Percentiles rank a stretch among this genome's conserved stretches.
phyloP scores from a whole-genome alignment of 2,797 vertebrate genomes.

The Thunnus albacares region DNA sequence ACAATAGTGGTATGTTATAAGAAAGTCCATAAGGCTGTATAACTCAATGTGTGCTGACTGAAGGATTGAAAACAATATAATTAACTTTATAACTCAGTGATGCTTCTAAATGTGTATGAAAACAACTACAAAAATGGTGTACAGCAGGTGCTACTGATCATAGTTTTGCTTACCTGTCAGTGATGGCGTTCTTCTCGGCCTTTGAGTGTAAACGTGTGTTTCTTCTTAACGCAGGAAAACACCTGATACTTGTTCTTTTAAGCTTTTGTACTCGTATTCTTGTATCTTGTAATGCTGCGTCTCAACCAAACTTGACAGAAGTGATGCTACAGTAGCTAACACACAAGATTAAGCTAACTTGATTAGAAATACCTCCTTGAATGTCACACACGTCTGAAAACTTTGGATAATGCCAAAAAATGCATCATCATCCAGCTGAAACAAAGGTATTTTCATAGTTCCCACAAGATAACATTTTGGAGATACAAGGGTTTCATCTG shows the following conservation, averaged over 20 bases:
- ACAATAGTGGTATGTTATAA: neutral
- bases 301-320: slow-evolving; percentile 44
- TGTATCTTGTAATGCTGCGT: slow-evolving; percentile 35
- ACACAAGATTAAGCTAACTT: slow-evolving; percentile 32
- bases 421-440: neutral
- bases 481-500: neutral
- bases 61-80: slow-evolving; percentile 16
- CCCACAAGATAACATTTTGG: neutral
- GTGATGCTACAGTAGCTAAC: neutral
- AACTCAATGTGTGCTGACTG: slow-evolving; percentile 20
- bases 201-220: slow-evolving; percentile 56
- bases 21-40: slow-evolving; percentile 2
- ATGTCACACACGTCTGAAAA: neutral
- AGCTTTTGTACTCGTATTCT: slow-evolving; percentile 41
- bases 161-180: slow-evolving; percentile 28
- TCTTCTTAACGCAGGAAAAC: slow-evolving; percentile 21
- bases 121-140: slow-evolving; percentile 29
- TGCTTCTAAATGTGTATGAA: slow-evolving; percentile 25
- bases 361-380: slow-evolving; percentile 34
- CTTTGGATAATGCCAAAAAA: neutral
- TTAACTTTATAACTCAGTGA: slow-evolving; percentile 39
- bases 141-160: slow-evolving; percentile 40
- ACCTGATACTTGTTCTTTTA: slow-evolving; percentile 3
- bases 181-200: slow-evolving; percentile 41
- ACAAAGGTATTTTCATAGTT: neutral